phyloP scores from a whole-genome alignment of 2,113 vertebrate species.

The Larimichthys crocea region DNA sequence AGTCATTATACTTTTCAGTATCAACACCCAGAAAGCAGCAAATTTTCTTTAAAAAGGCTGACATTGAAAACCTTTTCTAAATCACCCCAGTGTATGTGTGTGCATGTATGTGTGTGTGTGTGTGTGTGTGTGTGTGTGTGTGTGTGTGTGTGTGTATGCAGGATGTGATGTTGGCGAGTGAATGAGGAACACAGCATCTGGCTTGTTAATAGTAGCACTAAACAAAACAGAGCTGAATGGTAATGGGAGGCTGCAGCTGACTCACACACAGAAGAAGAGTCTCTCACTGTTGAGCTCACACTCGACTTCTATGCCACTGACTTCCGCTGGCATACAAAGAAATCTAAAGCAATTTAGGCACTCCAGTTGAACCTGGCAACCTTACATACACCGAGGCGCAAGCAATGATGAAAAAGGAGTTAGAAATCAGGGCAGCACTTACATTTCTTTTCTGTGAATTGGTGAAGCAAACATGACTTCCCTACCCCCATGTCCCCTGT shows the following conservation, averaged over 20 bases:
- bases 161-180: slow-evolving; percentile 60
- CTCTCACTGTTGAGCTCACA: slow-evolving; percentile 68
- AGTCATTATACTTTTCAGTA: slow-evolving; percentile 7
- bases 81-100: slow-evolving; percentile 1
- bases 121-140: slow-evolving; percentile 25
- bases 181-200: slow-evolving; percentile 73
- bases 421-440: slow-evolving; percentile 69
- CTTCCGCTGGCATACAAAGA: slow-evolving; percentile 62
- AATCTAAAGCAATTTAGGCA: slow-evolving; percentile 56
- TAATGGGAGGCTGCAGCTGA: slow-evolving; percentile 76
- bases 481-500: slow-evolving; percentile 87
- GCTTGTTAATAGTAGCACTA: slow-evolving; percentile 68
- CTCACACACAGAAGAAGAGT: slow-evolving; percentile 68
- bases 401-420: slow-evolving; percentile 18
- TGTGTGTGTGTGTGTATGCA: slow-evolving; percentile 31
- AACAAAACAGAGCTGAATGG: slow-evolving; percentile 69
- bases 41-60: slow-evolving; percentile 11
- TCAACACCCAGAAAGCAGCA: slow-evolving; percentile 18
- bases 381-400: slow-evolving; percentile 23
- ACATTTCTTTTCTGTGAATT: slow-evolving; percentile 89
- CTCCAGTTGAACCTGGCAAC: slow-evolving; percentile 65
- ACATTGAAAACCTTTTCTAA: slow-evolving; percentile 37
- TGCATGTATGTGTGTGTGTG: background rate
- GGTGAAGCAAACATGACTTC: slow-evolving; percentile 88
- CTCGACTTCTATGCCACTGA: slow-evolving; percentile 57